These are phyloP conservation scores for Podotricha telesiphe DNA, from an alignment of 2,888 invertebrate genomes.

Conservation along the genomic window DNA sequence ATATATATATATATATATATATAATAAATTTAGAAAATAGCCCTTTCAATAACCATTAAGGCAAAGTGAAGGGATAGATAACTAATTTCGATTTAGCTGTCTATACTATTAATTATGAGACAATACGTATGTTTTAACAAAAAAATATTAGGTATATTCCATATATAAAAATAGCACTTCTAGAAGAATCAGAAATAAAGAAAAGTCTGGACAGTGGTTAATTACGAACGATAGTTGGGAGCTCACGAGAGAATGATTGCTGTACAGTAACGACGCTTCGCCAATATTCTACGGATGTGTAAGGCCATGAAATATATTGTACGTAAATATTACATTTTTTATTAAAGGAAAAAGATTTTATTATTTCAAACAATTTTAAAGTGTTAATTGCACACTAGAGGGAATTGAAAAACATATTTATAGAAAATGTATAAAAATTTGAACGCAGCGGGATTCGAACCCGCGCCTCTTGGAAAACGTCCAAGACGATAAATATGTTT, in stretches of 20 bases:
- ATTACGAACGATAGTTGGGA: slow-evolving; percentile 79
- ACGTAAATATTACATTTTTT: background rate
- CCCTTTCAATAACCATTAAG: background rate
- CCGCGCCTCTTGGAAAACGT: too few species aligned
- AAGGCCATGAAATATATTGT: slow-evolving; percentile 49
- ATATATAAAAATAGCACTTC: slow-evolving; percentile 51
- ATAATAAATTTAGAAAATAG: background rate
- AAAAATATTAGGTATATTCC: background rate
- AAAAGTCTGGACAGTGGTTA: slow-evolving; percentile 74
- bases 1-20: too few species aligned
- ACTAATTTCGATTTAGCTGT: too few species aligned
- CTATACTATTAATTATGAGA: too few species aligned
- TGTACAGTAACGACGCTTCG: slow-evolving; percentile 66
- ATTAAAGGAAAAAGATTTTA: too few species aligned
- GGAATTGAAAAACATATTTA: too few species aligned
- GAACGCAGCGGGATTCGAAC: too few species aligned
- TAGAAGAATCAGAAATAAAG: slow-evolving; percentile 45
- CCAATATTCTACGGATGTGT: slow-evolving; percentile 53
- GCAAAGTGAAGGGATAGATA: background rate
- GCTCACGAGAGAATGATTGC: slow-evolving; percentile 81
- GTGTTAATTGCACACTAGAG: too few species aligned
- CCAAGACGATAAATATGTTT: too few species aligned
- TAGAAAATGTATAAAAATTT: too few species aligned
- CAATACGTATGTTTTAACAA: background rate
- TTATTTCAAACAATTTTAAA: too few species aligned